Evolutionary conservation across 2,888 invertebrate genomes (phyloP).

Genomic region (Amiota mariae): DNA sequence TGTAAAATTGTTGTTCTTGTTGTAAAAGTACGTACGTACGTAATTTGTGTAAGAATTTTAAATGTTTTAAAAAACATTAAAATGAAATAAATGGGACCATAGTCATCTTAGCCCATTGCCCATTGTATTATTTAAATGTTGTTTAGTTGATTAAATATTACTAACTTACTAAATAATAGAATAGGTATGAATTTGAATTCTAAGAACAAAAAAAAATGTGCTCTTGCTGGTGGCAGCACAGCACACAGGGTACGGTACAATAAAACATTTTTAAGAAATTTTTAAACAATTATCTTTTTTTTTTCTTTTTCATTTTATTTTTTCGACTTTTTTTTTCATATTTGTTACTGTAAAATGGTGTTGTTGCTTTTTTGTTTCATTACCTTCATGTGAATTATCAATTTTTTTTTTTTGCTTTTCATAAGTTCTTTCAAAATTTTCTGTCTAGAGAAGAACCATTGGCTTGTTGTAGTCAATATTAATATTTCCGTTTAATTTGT

Average conservation of each 20-base stretch:
- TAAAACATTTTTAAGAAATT: not conserved
- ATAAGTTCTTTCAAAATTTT: no score
- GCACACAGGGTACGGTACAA: no score
- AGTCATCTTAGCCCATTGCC: no score
- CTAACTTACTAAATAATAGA: no score
- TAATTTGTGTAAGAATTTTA: constrained; percentile 37
- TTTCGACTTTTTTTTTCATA: constrained; percentile 7
- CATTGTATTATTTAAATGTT: no score
- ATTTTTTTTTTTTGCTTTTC: constrained; percentile 27
- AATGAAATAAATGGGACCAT: no score
- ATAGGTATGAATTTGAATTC: no score
- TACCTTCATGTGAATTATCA: constrained; percentile 26
- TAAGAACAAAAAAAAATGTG: no score
- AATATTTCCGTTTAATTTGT: constrained; percentile 4
- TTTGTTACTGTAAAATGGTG: not conserved
- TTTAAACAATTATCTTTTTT: constrained; percentile 40
- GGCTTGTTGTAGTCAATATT: not conserved
- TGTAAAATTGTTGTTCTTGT: constrained; percentile 33
- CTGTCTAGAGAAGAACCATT: constrained; percentile 21
- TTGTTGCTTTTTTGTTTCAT: not conserved
- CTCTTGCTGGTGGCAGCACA: no score
- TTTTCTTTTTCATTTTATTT: constrained; percentile 10
- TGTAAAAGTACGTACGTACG: constrained; percentile 31
- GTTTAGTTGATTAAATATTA: no score
- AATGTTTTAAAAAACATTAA: no score